Conservation (phyloP, 2,797 vertebrate species). For the Syndactyla subalaris region DNA sequence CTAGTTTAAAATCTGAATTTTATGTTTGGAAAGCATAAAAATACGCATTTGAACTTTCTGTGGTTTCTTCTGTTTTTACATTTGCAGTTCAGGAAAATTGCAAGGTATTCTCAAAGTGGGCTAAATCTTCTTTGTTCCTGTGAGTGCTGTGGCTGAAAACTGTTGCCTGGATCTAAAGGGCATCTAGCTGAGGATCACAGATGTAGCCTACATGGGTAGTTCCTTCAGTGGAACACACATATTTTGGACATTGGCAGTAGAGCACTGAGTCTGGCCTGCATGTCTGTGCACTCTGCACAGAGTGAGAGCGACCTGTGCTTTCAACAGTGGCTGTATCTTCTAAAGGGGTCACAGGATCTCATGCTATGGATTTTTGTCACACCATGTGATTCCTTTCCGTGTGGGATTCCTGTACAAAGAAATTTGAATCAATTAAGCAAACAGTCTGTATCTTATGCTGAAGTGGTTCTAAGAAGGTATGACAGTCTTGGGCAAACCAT, state of each 20-base stretch:
- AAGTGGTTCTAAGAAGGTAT: not conserved
- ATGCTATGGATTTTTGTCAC: not conserved
- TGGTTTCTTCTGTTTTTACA: not conserved
- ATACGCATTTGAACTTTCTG: not conserved
- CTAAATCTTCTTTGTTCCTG: not conserved
- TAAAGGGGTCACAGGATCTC: accelerated
- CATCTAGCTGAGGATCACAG: not conserved
- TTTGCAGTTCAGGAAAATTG: not conserved
- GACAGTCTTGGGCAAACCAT: slow-evolving; percentile 2
- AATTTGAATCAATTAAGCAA: not conserved
- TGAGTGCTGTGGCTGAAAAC: not conserved
- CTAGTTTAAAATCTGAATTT: not conserved
- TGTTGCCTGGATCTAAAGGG: not conserved
- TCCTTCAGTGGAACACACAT: not conserved
- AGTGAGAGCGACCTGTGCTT: not conserved
- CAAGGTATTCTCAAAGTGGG: not conserved
- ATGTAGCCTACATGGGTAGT: not conserved
- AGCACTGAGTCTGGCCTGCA: not conserved
- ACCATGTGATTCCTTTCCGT: not conserved
- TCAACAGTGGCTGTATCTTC: not conserved
- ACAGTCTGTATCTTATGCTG: not conserved
- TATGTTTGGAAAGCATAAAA: not conserved
- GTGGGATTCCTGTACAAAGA: not conserved
- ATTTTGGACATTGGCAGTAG: not conserved
- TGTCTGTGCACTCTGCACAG: not conserved